Evolutionary conservation across 2,888 invertebrate species (phyloP), one percentile per base, ranked within the genome.

Genomic region (Perizoma affinitatum): DNA sequence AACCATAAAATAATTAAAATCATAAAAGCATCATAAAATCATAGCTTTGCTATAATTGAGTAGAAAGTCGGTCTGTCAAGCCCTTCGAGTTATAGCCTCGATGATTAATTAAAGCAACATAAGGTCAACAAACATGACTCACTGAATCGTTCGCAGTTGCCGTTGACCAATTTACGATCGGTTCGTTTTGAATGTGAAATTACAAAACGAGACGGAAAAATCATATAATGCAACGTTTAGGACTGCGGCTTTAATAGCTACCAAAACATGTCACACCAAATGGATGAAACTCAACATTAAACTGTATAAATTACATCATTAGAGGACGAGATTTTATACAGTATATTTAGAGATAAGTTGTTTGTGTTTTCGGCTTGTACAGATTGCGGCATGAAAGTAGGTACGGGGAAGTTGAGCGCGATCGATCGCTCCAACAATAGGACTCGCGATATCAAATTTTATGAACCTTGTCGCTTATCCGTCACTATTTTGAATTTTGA

Each of bases 251-350:
- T 51, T 50, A 35, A 49, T 49, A 41, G 8, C 22, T 8, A 67
- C 58, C 71, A 70, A 68, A 70, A 70, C 74, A 72, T 69, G 71
- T 49, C 62, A 38, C 35, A 44, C 53, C 42, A 52, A 58, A 55
- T 61, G 58, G 42, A 50, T 46, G 61, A 87, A 88, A 80, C 83
- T 71, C 69, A 66, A 81, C 80, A 88, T 88, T 88, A 88, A 87
- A 85, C 88, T 74, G 78, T 71, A 78, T 84, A 84, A 88, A 88
- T 87, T 82, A 84, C 82, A 78, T 84, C 86, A 87, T 87, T 86
- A 87, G 79, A 83, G 72, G 74, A 70, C 70, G 72, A 75, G 76
- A 80, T 79, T 79, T 74, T 78, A 75, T 74, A 71, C 71, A 59
- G 59, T 65, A 61, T 62, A 61, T 65, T 61, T 61, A 59, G 52